Base-by-base conservation (phyloP, 2,888 invertebrate genomes). In the Itoplectis maculator region DNA sequence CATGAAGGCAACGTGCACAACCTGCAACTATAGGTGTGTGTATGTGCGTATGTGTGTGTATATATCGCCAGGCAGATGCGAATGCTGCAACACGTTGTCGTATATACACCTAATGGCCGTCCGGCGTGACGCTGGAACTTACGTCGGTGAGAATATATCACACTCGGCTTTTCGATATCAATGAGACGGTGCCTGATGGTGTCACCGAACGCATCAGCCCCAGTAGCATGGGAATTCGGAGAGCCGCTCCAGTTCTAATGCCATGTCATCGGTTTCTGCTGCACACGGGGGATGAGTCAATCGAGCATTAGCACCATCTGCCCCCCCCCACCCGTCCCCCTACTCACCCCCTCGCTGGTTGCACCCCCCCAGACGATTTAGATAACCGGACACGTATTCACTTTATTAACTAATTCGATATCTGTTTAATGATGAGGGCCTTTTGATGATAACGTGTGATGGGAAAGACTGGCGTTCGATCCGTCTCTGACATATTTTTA, bases 281-380 rank as follows among this genome's bases (percentile, higher is more conserved):
- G 40, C 20, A 37, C 29, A 51, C 13, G 37, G 49, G 45, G 59
- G 56, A 73, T 35, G 70, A 75, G 65, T 82, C 59, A 9, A 79
- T 69, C 54, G 66, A 54, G 47, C 75, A 79, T 75, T 66, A 66
- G 69, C 42, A 37, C 66, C 82, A 79, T 65, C 82, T 79, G 82
- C 54, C 63, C 7, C 35, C 59, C 29, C 20, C 37, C 47, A 20
- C 42, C 3, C 23, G 20, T 61, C 35, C 54, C 23, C 42, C 37
- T 13, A 37, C 20, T 18, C 42, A 3, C 13, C 15, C 42, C n/a
- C n/a, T n/a, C n/a, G n/a, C n/a, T n/a, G n/a, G n/a, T n/a, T n/a
- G n/a, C n/a, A n/a, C n/a, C n/a, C n/a, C n/a, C 29, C 29, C 3
- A 29, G 29, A 2, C 29, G n/a, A 23, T 51, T 35, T 42, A 47